Evolutionary conservation across 2,113 vertebrate genomes (phyloP).

Genomic region (Dasyurus viverrinus): DNA sequence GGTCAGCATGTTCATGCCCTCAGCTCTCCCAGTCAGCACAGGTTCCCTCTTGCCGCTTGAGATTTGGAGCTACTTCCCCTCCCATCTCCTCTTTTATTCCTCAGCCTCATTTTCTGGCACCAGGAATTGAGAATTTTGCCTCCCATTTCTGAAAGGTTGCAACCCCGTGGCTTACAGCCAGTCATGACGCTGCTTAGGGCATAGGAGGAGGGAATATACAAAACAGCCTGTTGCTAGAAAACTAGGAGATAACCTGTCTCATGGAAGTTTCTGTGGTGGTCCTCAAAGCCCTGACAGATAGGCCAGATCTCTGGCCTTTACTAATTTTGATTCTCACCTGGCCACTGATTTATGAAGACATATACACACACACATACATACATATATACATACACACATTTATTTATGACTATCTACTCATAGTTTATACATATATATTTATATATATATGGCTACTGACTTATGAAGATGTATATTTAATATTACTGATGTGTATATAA

Average conservation of each 20-base stretch:
- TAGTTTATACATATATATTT: no score
- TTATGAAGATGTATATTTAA: neutral
- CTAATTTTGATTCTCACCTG: neutral
- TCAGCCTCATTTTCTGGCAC: neutral
- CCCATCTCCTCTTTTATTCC: neutral
- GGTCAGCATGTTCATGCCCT: neutral
- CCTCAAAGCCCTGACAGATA: neutral
- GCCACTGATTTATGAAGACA: neutral
- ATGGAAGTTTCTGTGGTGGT: neutral
- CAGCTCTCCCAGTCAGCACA: neutral
- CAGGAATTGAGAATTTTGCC: neutral
- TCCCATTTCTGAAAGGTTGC: neutral
- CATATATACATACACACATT: neutral
- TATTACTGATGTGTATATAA: neutral
- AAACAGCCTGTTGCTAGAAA: neutral
- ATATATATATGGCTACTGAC: neutral
- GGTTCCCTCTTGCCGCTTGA: neutral
- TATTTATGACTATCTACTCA: neutral
- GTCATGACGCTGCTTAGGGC: neutral
- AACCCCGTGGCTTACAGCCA: neutral
- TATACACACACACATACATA: neutral
- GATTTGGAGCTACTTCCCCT: neutral
- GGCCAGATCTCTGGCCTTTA: neutral
- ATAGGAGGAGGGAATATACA: neutral
- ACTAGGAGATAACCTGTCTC: neutral